A percentile compares a stretch with the other conserved stretches of the same genome.
phyloP scores from a whole-genome alignment of 1,140 invertebrate species.

The Drosophila tani region DNA sequence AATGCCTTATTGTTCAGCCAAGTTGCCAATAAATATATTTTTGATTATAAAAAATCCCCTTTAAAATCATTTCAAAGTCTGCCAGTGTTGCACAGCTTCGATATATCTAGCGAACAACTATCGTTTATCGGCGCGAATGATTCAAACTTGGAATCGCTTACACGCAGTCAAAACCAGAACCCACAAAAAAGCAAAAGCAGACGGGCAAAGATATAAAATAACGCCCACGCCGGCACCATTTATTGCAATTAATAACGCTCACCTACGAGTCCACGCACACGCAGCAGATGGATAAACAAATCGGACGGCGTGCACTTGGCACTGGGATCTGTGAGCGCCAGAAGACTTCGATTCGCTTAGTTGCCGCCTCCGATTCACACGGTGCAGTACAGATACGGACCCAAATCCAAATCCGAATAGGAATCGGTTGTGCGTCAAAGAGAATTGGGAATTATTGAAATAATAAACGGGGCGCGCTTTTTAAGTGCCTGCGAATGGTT shows the following conservation, averaged over 20 bases:
- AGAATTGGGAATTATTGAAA: conserved; percentile 72
- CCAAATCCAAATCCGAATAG: conserved; percentile 8
- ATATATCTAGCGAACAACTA: not conserved
- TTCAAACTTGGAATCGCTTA: conserved; percentile 16
- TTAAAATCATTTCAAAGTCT: not conserved
- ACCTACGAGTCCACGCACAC: conserved; percentile 30
- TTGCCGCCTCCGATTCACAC: conserved; percentile 46
- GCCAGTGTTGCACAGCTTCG: conserved; percentile 1
- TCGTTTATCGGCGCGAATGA: conserved; percentile 4
- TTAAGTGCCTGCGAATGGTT: conserved; percentile 68
- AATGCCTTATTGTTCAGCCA: not conserved
- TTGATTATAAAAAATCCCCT: not conserved
- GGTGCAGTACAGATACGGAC: conserved; percentile 52
- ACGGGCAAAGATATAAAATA: conserved; percentile 18
- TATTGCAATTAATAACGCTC: conserved; percentile 70
- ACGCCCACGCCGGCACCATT: conserved; percentile 48
- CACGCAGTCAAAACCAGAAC: not conserved
- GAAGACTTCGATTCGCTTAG: conserved; percentile 45
- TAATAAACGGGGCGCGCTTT: conserved; percentile 75
- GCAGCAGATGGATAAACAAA: conserved; percentile 65
- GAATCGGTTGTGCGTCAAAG: conserved; percentile 65
- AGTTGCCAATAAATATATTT: not conserved
- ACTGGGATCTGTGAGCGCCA: conserved; percentile 17
- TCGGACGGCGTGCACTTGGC: conserved; percentile 54
- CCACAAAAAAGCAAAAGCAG: not conserved